These are phyloP conservation scores for Pseudococcus longispinus DNA, from an alignment of 2,888 invertebrate species.

Conservation along the genomic window DNA sequence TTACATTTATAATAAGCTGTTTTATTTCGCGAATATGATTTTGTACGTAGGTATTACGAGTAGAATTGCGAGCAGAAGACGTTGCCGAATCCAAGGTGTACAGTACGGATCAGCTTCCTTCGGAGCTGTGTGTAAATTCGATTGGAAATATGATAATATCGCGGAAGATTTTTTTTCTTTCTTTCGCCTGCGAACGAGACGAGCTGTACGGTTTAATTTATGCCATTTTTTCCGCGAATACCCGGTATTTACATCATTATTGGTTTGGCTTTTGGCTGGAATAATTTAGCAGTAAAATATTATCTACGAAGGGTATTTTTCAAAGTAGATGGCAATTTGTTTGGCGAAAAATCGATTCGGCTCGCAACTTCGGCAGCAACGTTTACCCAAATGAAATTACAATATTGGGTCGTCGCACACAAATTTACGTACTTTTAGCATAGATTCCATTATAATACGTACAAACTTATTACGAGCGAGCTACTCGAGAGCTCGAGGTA, in stretches of 20 bases:
- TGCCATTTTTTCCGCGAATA: slow-evolving; percentile 2
- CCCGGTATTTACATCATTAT: slow-evolving; percentile 11
- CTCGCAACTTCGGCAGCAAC: background rate
- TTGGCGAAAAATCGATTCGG: background rate
- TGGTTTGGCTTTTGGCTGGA: slow-evolving; percentile 10
- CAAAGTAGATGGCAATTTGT: slow-evolving; percentile 8
- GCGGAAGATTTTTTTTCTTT: background rate
- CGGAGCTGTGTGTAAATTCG: background rate
- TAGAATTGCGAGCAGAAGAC: background rate
- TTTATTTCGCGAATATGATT: background rate
- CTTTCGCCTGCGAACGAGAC: background rate
- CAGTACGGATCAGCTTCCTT: no score
- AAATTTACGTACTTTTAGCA: slow-evolving; percentile 11
- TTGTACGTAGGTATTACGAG: background rate
- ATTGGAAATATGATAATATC: background rate
- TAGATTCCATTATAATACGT: slow-evolving; percentile 27
- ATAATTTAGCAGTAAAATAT: slow-evolving; percentile 26
- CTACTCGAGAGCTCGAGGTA: background rate
- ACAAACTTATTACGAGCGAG: background rate
- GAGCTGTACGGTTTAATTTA: background rate
- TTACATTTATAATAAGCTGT: slow-evolving; percentile 40
- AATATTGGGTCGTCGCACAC: background rate
- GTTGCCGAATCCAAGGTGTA: background rate
- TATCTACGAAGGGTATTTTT: background rate
- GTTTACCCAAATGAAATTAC: slow-evolving; percentile 24